Conservation (phyloP, 2,797 vertebrate genomes). For the Thripadectes ignobilis region DNA sequence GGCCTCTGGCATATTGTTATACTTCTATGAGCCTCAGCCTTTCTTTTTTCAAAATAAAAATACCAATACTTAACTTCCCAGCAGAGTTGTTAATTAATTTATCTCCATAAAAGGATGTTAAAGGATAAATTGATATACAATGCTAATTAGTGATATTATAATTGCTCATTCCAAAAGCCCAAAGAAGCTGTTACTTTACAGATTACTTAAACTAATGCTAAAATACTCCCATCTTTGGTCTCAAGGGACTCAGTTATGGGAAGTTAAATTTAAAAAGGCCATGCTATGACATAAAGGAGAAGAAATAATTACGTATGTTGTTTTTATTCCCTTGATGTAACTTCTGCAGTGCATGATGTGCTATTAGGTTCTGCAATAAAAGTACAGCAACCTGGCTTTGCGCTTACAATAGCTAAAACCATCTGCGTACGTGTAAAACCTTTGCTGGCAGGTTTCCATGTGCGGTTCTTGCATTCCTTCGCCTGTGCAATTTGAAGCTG, state of each 20-base stretch:
- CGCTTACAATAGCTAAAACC: constrained; percentile 18
- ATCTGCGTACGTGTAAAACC: constrained; percentile 32
- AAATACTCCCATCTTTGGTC: background rate
- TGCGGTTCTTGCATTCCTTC: constrained; percentile 62
- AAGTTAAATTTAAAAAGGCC: constrained; percentile 36
- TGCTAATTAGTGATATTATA: background rate
- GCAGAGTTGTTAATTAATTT: background rate
- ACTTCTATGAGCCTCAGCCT: background rate
- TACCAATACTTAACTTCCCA: background rate
- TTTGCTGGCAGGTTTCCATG: constrained; percentile 53
- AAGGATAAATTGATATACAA: background rate
- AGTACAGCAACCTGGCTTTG: background rate
- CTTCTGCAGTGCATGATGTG: background rate
- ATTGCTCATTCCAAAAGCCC: background rate
- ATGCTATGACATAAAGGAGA: background rate
- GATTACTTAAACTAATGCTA: background rate
- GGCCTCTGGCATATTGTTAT: background rate
- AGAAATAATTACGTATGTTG: background rate
- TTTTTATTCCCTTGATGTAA: constrained; percentile 12
- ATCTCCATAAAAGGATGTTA: background rate
- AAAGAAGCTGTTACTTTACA: background rate
- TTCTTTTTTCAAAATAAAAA: background rate
- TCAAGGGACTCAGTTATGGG: background rate
- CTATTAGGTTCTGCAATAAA: constrained; percentile 11
- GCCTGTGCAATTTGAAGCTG: constrained; percentile 70